Conservation (phyloP, 2,797 vertebrate species). For the Crocidura indochinensis region DNA sequence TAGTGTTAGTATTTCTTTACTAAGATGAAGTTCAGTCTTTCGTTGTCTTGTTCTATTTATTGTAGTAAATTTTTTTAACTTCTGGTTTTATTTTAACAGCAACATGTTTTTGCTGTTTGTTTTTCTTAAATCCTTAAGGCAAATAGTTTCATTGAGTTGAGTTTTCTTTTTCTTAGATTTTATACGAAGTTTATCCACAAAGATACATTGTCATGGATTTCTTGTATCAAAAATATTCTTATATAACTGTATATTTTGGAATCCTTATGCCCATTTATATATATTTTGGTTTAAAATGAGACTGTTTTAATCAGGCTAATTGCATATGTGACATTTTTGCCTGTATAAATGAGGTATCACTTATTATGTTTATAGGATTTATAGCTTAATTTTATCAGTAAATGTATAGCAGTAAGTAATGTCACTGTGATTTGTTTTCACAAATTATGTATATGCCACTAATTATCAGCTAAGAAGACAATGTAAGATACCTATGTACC, state of each 20-base stretch:
- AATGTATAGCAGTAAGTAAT: slow-evolving; percentile 59
- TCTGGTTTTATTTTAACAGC: slow-evolving; percentile 54
- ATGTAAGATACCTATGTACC: background rate
- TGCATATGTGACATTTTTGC: background rate
- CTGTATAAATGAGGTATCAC: slow-evolving; percentile 27
- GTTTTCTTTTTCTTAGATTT: slow-evolving; percentile 30
- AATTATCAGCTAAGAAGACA: slow-evolving; percentile 48
- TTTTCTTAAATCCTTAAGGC: background rate
- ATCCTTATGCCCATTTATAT: slow-evolving; percentile 18
- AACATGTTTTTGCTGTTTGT: slow-evolving; percentile 12
- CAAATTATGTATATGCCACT: slow-evolving; percentile 23
- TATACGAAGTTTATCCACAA: background rate
- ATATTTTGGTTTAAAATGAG: slow-evolving; percentile 29
- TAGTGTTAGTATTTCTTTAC: slow-evolving; percentile 60
- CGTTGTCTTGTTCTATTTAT: slow-evolving; percentile 55
- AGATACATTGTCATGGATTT: background rate
- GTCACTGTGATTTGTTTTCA: slow-evolving; percentile 55
- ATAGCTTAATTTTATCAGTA: slow-evolving; percentile 63
- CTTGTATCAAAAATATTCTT: slow-evolving; percentile 18
- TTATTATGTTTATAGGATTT: slow-evolving; percentile 26
- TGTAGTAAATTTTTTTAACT: background rate
- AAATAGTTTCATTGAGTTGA: slow-evolving; percentile 52
- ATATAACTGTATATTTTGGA: background rate
- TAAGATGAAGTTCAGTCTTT: slow-evolving; percentile 3
- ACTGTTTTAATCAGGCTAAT: slow-evolving; percentile 35